These are phyloP conservation scores for Semaprochilodus insignis DNA, from an alignment of 2,797 vertebrate species.

Conservation along the genomic window DNA sequence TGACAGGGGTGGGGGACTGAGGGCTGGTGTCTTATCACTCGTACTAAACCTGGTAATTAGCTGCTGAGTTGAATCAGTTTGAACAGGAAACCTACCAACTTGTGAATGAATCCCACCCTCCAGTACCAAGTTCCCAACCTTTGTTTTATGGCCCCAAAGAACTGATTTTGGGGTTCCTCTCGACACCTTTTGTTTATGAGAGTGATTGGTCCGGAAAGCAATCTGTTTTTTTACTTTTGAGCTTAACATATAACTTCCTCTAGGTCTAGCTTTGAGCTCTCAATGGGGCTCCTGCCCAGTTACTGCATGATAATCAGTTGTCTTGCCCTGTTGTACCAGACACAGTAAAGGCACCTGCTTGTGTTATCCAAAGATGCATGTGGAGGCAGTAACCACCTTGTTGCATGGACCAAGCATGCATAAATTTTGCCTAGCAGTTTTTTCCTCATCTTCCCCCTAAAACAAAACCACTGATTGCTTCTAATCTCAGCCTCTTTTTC, in stretches of 20 bases:
- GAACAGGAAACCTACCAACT: no score
- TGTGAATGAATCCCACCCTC: no score
- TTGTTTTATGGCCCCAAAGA: not conserved
- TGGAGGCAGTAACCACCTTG: conserved; percentile 32
- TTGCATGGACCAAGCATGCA: conserved; percentile 60
- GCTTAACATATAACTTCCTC: not conserved
- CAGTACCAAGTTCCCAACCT: not conserved
- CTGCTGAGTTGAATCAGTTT: no score
- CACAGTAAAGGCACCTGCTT: conserved; percentile 35
- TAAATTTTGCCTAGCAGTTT: conserved; percentile 47
- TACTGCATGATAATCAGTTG: conserved; percentile 23
- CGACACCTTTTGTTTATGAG: not conserved
- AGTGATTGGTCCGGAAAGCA: not conserved
- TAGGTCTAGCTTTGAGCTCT: conserved; percentile 1
- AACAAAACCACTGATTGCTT: conserved; percentile 61
- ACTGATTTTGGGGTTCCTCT: not conserved
- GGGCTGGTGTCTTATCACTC: no score
- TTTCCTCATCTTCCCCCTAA: conserved; percentile 49
- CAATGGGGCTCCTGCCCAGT: not conserved
- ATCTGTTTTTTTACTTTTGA: not conserved
- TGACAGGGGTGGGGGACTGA: no score
- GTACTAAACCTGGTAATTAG: no score
- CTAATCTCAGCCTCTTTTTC: conserved; percentile 66
- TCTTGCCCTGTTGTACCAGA: not conserved
- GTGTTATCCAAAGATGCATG: conserved; percentile 43